A percentile compares a stretch with the other conserved stretches of the same genome.
phyloP scores from a whole-genome alignment of 2,113 vertebrate species.

The Oophaga pumilio region DNA sequence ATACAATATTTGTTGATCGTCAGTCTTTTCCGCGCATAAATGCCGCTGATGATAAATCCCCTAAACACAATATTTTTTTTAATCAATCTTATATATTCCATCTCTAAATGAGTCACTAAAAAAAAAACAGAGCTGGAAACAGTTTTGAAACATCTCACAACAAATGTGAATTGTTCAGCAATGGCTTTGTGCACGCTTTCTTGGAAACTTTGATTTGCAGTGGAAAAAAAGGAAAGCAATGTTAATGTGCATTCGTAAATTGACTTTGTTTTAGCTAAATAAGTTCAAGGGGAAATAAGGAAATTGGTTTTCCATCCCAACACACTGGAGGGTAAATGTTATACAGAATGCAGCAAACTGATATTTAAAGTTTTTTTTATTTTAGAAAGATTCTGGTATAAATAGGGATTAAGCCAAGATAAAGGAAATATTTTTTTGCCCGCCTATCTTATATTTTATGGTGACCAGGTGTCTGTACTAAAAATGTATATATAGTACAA shows the following conservation, averaged over 20 bases:
- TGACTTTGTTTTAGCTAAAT: conserved; percentile 13
- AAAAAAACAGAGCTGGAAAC: neutral
- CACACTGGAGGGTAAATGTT: neutral
- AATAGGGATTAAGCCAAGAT: conserved; percentile 22
- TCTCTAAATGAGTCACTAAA: neutral
- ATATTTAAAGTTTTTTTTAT: neutral
- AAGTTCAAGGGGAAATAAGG: conserved; percentile 3
- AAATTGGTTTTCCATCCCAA: conserved; percentile 3
- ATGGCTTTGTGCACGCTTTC: neutral
- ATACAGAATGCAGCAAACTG: neutral
- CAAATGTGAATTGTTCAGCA: conserved; percentile 7
- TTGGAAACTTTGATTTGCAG: neutral
- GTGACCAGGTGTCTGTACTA: neutral
- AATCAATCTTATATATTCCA: neutral
- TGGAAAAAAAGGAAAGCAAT: neutral
- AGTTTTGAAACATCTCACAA: neutral
- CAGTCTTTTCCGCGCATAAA: neutral
- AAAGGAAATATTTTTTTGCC: neutral
- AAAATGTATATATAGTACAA: neutral
- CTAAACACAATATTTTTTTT: conserved; percentile 5
- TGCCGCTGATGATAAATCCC: neutral
- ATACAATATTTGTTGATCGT: conserved; percentile 4
- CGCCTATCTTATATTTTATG: neutral
- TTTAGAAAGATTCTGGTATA: conserved; percentile 15
- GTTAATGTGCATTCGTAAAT: conserved; percentile 20